These are phyloP conservation scores for Antheraea assamensis DNA, from an alignment of 2,888 invertebrate species.

Conservation along the genomic window DNA sequence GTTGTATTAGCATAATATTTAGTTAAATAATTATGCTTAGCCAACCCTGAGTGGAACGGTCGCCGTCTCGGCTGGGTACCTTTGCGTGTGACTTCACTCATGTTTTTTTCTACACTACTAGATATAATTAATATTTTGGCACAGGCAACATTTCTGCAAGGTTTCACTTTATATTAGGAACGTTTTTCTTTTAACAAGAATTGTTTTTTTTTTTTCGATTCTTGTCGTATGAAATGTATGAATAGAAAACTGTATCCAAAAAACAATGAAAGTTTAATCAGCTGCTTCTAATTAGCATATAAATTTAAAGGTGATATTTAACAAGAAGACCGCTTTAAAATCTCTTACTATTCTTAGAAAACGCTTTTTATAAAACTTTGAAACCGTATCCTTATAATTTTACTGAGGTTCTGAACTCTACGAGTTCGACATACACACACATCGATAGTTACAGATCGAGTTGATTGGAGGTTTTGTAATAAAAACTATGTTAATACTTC, in stretches of 20 bases:
- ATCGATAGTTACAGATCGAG: background rate
- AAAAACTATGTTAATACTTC: background rate
- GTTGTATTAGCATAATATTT: background rate
- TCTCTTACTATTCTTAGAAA: background rate
- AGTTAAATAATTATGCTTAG: background rate
- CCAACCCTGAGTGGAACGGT: background rate
- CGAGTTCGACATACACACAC: background rate
- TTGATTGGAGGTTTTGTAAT: background rate
- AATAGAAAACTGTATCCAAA: no score
- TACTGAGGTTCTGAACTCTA: background rate
- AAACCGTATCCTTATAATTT: background rate
- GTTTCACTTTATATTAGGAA: background rate
- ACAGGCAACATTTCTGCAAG: background rate
- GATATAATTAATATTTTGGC: background rate
- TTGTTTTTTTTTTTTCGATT: background rate
- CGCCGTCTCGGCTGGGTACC: background rate
- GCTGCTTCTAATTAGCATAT: no score
- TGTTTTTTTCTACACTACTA: background rate
- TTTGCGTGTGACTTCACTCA: background rate
- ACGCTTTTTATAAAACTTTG: background rate
- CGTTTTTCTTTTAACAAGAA: background rate
- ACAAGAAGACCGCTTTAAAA: no score
- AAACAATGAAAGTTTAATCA: no score
- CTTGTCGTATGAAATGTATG: background rate
- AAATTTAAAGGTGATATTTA: background rate